phyloP scores from a whole-genome alignment of 2,113 vertebrate genomes.

The Narcine bancroftii region DNA sequence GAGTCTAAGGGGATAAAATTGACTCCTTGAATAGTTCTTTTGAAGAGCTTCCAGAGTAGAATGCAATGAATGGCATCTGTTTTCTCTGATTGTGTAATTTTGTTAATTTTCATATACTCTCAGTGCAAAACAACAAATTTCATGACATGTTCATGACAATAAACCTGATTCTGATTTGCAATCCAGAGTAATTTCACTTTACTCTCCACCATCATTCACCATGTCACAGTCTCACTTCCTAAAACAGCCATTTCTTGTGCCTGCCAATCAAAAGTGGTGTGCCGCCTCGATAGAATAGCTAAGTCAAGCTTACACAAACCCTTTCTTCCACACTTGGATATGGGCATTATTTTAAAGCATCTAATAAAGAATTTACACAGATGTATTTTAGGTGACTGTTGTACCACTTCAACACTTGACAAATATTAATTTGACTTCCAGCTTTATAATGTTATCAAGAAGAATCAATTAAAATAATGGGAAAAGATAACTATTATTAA shows the following conservation, averaged over 20 bases:
- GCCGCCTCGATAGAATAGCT: not conserved
- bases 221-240: not conserved
- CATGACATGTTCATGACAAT: too few relatives aligned
- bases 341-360: not conserved
- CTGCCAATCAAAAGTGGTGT: not conserved
- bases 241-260: not conserved
- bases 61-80: not conserved
- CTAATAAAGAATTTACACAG: not conserved
- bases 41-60: not conserved
- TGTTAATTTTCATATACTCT: not conserved
- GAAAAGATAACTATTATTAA: too few relatives aligned
- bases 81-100: not conserved
- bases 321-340: not conserved
- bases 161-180: too few relatives aligned
- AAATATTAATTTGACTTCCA: not conserved
- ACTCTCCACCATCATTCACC: not conserved
- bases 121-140: too few relatives aligned
- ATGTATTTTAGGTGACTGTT: not conserved
- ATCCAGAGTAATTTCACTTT: not conserved
- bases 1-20: not conserved
- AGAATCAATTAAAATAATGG: too few relatives aligned
- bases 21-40: not conserved
- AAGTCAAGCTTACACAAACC: not conserved
- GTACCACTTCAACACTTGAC: not conserved
- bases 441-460: not conserved